phyloP scores from a whole-genome alignment of 2,797 vertebrate species.

The Sorex maritimensis region DNA sequence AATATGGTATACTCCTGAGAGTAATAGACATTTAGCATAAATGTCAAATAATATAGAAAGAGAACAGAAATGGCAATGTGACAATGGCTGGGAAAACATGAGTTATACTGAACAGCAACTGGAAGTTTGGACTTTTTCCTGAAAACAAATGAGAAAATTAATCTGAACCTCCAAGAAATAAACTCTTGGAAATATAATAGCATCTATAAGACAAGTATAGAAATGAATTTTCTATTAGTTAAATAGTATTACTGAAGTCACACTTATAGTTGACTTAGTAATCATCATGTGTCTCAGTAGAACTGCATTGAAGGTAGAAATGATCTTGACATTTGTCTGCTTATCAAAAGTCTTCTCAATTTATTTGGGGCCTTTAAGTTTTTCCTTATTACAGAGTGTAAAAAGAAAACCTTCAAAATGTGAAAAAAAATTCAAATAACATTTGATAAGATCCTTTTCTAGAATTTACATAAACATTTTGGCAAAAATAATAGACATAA shows the following conservation, averaged over 20 bases:
- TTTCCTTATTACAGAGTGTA: not conserved
- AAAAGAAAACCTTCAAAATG: not conserved
- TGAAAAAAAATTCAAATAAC: not conserved
- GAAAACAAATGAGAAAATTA: not conserved
- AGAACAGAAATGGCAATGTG: not conserved
- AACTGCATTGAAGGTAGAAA: not conserved
- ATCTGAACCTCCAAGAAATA: not conserved
- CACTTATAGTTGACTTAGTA: not conserved
- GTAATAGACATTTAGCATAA: not conserved
- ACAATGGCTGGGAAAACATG: not conserved
- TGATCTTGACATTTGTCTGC: not conserved
- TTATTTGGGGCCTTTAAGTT: slow-evolving; percentile 14
- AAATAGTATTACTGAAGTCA: not conserved
- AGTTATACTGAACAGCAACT: not conserved
- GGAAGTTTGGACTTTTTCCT: not conserved
- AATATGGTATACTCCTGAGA: not conserved
- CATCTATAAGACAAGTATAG: not conserved
- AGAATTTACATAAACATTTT: not conserved
- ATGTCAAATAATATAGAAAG: not conserved
- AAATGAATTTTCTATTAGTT: not conserved
- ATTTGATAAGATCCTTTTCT: not conserved
- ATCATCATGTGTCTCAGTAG: not conserved
- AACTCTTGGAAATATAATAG: not conserved
- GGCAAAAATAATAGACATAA: not conserved
- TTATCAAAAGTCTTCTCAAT: not conserved